Base-by-base conservation (phyloP, 2,888 invertebrate genomes). In the Tubulanus polymorphus region DNA sequence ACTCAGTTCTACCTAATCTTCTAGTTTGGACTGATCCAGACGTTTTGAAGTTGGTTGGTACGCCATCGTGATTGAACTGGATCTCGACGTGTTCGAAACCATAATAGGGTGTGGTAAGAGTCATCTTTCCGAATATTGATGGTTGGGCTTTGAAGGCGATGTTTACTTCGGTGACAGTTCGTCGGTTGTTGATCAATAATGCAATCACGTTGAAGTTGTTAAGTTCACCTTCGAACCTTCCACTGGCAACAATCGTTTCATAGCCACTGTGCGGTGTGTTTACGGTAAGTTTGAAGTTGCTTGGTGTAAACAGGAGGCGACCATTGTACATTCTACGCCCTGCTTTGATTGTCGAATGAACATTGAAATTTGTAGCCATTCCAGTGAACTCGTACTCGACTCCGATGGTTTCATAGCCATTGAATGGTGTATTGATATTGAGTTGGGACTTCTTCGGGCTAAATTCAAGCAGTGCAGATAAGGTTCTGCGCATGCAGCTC, bases 51-150 rank as follows among this genome's bases (percentile, higher is more conserved):
- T 60, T 62, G 27, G 51, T 53, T 15, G 52, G 25, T 15, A 52
- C 56, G 15, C 64, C 68, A 15, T 59, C 60, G 32, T 73, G 71
- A 25, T 61, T 52, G 46, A 68, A 53, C 3, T 61, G 46, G 26
- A 66, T 54, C 30, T 59, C 62, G 51, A 61, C 59, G 35, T 57
- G 41, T 26, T 64, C 59, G 56, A 62, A 63, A 10, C 62, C 63
- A 26, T 45, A n/a, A 53, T 67, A 65, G 15, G 69, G 68, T n/a
- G 69, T 69, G 50, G 54, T 63, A 1, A 70, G 25, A n/a, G n/a
- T n/a, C n/a, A 41, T 41, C 41, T 20, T 20, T 15, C 15, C 41
- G 41, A 8, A 41, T 23, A 15, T 8, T 41, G 15, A 41, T 41
- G 20, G 41, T 41, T 41, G 41, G 41, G 15, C 6, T 3, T 23